Conservation (phyloP, 2,797 vertebrate species). For the Astyanax mexicanus region DNA sequence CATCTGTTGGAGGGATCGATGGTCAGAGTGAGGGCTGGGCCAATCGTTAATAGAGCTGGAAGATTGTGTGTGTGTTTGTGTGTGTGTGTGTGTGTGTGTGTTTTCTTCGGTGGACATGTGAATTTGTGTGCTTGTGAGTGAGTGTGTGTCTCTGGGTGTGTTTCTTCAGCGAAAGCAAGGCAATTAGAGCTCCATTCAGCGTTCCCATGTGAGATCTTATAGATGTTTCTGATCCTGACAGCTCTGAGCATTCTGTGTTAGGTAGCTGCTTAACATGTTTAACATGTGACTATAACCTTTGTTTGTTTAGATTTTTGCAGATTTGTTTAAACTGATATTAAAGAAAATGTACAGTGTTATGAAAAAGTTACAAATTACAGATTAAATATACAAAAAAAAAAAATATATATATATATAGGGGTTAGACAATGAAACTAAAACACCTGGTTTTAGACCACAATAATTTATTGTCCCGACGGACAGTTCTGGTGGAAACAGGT, state of each 20-base stretch:
- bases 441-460: no score
- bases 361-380: no score
- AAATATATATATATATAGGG: no score
- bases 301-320: not conserved
- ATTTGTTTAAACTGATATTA: no score
- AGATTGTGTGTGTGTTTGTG: slow-evolving; percentile 41
- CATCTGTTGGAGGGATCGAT: slow-evolving; percentile 45
- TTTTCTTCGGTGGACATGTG: slow-evolving; percentile 11
- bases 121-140: not conserved
- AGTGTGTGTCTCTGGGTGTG: not conserved
- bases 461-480: no score
- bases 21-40: slow-evolving; percentile 36
- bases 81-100: slow-evolving; percentile 15
- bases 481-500: no score
- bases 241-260: not conserved
- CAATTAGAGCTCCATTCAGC: slow-evolving; percentile 6
- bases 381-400: no score
- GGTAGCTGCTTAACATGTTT: not conserved
- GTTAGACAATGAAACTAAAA: no score
- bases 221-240: slow-evolving; percentile 5
- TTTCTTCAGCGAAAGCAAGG: slow-evolving; percentile 1
- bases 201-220: slow-evolving; percentile 19
- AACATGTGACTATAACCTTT: not conserved
- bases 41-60: slow-evolving; percentile 39
- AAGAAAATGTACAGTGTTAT: no score